phyloP scores from a whole-genome alignment of 2,113 vertebrate genomes.

The human region GRCh38 chr9:30230001-30230500 shows the following conservation, averaged over 20 bases:
- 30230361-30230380: not conserved
- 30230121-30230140: not conserved
- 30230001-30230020: not conserved
- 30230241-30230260: not conserved
- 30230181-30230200: not conserved
- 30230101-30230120: not conserved
- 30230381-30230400: not conserved
- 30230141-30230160: not conserved
- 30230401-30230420: not conserved
- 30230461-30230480: not conserved
- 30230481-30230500: not conserved
- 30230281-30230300: not conserved
- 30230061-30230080: not conserved
- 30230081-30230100: not conserved
- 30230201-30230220: not conserved
- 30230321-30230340: not conserved
- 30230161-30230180: not conserved
- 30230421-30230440: not conserved
- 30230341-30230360: not conserved
- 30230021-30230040: fast-evolving
- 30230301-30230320: not conserved
- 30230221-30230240: not conserved
- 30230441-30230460: not conserved
- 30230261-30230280: not conserved
- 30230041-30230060: not conserved